Evolutionary conservation across 2,113 vertebrate species (phyloP), one percentile per base, ranked within the genome.

Genomic region (Bombycilla garrulus): DNA sequence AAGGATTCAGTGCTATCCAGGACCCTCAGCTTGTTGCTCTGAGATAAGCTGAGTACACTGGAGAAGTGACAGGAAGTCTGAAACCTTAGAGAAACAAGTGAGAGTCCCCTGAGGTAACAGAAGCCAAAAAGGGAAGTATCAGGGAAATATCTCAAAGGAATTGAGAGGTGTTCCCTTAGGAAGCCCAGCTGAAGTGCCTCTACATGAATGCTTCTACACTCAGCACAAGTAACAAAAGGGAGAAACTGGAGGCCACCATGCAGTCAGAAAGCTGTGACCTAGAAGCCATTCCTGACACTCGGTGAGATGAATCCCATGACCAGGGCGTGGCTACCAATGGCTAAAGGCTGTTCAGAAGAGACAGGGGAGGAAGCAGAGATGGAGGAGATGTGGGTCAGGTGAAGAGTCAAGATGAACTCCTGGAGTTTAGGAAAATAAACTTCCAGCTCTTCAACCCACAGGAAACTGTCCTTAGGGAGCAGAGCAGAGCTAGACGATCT

Each of bases 291-390:
- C 50, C 61, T 74, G 54, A 50, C 56, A 31, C 21, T 15, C 9
- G 24, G 5, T 40, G 21, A 12, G 28, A 22, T 10, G 9, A 89
- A 57, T 80, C 15, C 10, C 28, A 18, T 24, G 33, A 56, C 21
- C 45, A 22, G 17, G 56, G 11, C 8, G 12, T 1, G 3, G 35
- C 45, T 66, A 3, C 12, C 2, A 3, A 2, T 29, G 42, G 17
- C 15, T 56, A 26, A 38, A 56, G 12, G 9, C 33, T 84, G 24
- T 11, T 80, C 54, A 61, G 67, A 79, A 45, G 21, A 29, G 42
- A 15, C 42, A 38, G 28, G 9, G 2, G 12, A 31, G 33, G 47
- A 72, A 61, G 53, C 21, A 84, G 24, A 19, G 42, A 28, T 26
- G 20, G 24, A 50, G 19, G 35, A 48, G 24, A 31, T 38, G 18